These are phyloP conservation scores for Bos javanicus DNA, from an alignment of 2,113 vertebrate species.

Conservation along the genomic window DNA sequence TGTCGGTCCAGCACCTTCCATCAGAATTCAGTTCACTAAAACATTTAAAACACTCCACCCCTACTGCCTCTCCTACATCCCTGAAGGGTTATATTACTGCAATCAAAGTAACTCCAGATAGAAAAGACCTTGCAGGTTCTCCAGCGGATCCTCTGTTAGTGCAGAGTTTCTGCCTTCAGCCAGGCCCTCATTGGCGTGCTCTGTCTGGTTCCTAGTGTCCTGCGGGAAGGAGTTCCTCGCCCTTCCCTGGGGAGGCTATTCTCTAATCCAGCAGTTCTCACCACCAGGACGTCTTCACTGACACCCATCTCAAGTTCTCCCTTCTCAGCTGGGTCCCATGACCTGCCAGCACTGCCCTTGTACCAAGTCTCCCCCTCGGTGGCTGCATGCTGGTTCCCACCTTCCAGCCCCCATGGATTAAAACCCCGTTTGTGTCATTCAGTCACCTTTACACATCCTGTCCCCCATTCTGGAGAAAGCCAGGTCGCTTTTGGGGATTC, in stretches of 20 bases:
- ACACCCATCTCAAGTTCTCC: slow-evolving; percentile 56
- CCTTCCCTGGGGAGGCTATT: slow-evolving; percentile 34
- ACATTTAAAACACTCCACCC: slow-evolving; percentile 47
- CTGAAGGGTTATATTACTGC: slow-evolving; percentile 45
- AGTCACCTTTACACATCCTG: background rate
- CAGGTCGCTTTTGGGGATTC: background rate
- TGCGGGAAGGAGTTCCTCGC: background rate
- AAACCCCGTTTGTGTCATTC: background rate
- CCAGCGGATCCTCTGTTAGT: background rate
- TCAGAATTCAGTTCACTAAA: slow-evolving; percentile 53
- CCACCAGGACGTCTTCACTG: slow-evolving; percentile 59
- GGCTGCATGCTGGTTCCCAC: background rate
- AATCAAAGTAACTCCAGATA: slow-evolving; percentile 54
- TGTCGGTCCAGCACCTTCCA: slow-evolving; percentile 54
- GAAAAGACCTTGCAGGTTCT: slow-evolving; percentile 41
- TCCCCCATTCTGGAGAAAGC: background rate
- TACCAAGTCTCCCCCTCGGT: background rate
- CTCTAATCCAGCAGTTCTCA: background rate
- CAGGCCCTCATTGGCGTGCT: background rate
- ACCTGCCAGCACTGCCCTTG: background rate
- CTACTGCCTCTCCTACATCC: slow-evolving; percentile 27
- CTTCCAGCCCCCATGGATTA: background rate
- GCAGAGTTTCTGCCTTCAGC: slow-evolving; percentile 51
- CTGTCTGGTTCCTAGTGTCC: slow-evolving; percentile 22
- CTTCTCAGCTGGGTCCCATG: slow-evolving; percentile 46